A percentile compares a stretch with the other conserved stretches of the same genome.
phyloP scores from a whole-genome alignment of 2,888 invertebrate genomes.

The Polydrusus pterygomalis region DNA sequence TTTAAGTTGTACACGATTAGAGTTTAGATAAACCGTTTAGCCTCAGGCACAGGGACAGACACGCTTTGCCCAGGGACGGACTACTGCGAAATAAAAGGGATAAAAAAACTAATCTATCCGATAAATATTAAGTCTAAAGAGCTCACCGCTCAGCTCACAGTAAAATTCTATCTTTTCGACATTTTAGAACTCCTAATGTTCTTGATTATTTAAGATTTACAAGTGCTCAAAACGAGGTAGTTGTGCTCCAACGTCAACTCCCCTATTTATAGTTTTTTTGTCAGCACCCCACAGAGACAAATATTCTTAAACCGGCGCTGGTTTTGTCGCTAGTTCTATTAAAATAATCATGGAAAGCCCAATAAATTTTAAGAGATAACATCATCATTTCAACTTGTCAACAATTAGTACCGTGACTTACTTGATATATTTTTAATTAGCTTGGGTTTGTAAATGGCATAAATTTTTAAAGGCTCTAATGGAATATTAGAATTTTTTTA shows the following conservation, averaged over 20 bases:
- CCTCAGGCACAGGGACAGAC: conserved; percentile 44
- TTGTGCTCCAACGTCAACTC: too few species aligned
- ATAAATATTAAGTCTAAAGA: too few species aligned
- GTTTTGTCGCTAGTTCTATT: conserved; percentile 35
- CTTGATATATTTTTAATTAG: conserved; percentile 53
- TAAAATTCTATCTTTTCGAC: too few species aligned
- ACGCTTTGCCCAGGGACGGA: conserved; percentile 26
- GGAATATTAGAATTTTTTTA: conserved; percentile 25
- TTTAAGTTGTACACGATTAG: conserved; percentile 32
- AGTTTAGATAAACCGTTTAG: conserved; percentile 42
- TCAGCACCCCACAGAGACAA: too few species aligned
- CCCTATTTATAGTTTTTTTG: too few species aligned
- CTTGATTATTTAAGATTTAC: too few species aligned
- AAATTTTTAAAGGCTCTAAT: conserved; percentile 20
- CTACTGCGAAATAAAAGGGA: too few species aligned
- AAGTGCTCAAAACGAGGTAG: too few species aligned
- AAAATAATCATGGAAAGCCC: conserved; percentile 51
- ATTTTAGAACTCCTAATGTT: too few species aligned
- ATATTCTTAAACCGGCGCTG: too few species aligned
- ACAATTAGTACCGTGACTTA: conserved; percentile 56
- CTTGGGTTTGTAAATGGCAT: conserved; percentile 29
- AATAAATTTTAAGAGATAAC: conserved; percentile 51
- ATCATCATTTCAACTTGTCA: conserved; percentile 56
- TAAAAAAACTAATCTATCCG: too few species aligned
- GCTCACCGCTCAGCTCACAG: too few species aligned